Evolutionary conservation across 2,888 invertebrate species (phyloP).

Genomic region (Brachyopa scutellaris): DNA sequence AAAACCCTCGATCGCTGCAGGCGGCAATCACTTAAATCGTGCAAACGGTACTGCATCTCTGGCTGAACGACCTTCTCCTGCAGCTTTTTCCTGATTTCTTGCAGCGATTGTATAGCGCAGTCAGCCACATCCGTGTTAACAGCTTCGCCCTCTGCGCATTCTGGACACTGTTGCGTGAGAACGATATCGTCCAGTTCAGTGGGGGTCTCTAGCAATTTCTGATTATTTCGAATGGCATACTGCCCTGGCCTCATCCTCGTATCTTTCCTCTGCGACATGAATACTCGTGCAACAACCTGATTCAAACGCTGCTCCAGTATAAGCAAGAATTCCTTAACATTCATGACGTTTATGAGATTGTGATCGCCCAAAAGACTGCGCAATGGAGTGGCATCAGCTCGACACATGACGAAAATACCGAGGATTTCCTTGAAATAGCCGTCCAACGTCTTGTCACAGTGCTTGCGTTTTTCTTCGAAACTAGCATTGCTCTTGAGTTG

Average conservation of each 20-base stretch:
- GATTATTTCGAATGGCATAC: slow-evolving; percentile 78
- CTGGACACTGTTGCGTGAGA: slow-evolving; percentile 80
- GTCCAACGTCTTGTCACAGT: slow-evolving; percentile 76
- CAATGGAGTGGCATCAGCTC: slow-evolving; percentile 83
- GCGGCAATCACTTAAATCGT: slow-evolving; percentile 80
- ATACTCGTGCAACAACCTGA: slow-evolving; percentile 83
- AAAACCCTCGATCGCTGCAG: slow-evolving; percentile 79
- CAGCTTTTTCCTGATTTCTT: slow-evolving; percentile 77
- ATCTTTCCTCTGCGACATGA: slow-evolving; percentile 77
- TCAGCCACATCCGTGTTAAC: slow-evolving; percentile 80
- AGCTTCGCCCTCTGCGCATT: slow-evolving; percentile 81
- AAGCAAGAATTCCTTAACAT: slow-evolving; percentile 83
- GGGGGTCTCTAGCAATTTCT: slow-evolving; percentile 77
- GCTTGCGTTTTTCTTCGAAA: slow-evolving; percentile 68
- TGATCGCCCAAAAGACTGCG: slow-evolving; percentile 84
- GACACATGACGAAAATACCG: slow-evolving; percentile 81
- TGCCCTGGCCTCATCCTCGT: slow-evolving; percentile 74
- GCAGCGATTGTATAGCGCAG: slow-evolving; percentile 75
- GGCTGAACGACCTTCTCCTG: slow-evolving; percentile 80
- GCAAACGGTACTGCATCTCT: slow-evolving; percentile 81
- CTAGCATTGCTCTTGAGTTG: slow-evolving; percentile 75
- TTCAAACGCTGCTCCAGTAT: slow-evolving; percentile 83
- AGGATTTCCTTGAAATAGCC: slow-evolving; percentile 77
- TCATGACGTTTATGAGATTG: slow-evolving; percentile 84
- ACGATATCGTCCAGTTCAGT: slow-evolving; percentile 83